Base-by-base conservation (phyloP, 2,113 vertebrate genomes). In the Chaenogobius annularis region DNA sequence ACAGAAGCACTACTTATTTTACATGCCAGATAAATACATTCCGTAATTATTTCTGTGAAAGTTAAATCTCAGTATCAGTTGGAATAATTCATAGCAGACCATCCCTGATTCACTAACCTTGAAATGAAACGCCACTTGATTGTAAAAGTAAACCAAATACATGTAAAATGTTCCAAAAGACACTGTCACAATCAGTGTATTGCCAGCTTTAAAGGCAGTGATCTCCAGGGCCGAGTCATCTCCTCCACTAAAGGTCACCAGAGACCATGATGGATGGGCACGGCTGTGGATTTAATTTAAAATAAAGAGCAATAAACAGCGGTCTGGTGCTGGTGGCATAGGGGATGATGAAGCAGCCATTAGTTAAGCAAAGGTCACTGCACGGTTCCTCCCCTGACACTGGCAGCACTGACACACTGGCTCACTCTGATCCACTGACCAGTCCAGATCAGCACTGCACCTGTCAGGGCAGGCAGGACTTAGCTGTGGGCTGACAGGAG, bases 321-420 rank as follows among this genome's bases (percentile, higher is more conserved):
- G 86, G 26, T 37, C 61, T 68, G 76, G 79, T 69, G 78, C 90
- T 89, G 70, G 86, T 89, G 86, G 89, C 82, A 82, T 66, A 55
- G 78, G 72, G 84, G 74, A 91, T 79, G 40, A 55, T 85, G 79
- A 88, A 88, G 89, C 80, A 89, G 70, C 86, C 93, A 92, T 94
- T 92, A 91, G 88, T 90, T 93, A 93, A 94, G 86, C 80, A 94
- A 95, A 96, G 95, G 94, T 96, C 94, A 90, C 70, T 3, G 44
- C 44, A 46, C 12, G 5, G 78, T 82, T 92, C 90, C 88, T 90
- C 91, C 92, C 75, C 61, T 75, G 89, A 89, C 88, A 88, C 85
- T 76, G 70, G 78, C 85, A 90, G 71, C 77, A 43, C 71, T 50
- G 86, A 80, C 80, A 77, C 19, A 80, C 80, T 75, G 83, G 84